Conservation (phyloP, 2,797 vertebrate genomes). For the Australoheros facetus region DNA sequence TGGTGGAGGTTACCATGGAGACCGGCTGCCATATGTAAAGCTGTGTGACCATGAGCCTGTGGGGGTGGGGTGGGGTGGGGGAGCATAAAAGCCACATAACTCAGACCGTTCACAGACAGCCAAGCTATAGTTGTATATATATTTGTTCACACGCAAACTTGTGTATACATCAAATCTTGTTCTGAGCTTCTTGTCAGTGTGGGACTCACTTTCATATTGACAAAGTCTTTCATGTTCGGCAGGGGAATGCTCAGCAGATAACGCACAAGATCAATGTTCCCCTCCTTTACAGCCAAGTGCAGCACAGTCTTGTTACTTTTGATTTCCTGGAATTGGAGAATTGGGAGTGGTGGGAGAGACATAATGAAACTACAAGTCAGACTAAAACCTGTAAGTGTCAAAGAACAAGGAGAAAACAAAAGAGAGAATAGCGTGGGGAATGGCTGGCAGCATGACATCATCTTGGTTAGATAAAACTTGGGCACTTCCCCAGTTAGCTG, state of each 20-base stretch:
- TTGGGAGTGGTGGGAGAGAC: conserved; percentile 26
- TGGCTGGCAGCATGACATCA: conserved; percentile 16
- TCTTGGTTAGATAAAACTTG: conserved; percentile 8
- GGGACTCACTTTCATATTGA: conserved; percentile 90
- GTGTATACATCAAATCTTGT: neutral
- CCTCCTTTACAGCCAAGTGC: conserved; percentile 91
- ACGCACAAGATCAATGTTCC: conserved; percentile 85
- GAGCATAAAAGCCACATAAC: neutral
- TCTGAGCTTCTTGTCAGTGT: conserved; percentile 20
- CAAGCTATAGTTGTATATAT: neutral
- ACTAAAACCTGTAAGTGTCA: conserved; percentile 13
- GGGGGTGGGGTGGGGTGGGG: neutral
- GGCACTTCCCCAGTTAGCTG: conserved; percentile 26
- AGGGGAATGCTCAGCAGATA: conserved; percentile 82
- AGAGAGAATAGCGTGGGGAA: neutral
- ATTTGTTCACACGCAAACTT: neutral
- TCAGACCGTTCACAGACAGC: conserved; percentile 7
- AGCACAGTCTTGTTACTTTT: conserved; percentile 92
- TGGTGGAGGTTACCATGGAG: conserved; percentile 84
- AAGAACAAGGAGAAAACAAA: conserved; percentile 23
- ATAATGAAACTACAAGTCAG: conserved; percentile 52
- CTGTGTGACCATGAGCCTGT: conserved; percentile 92
- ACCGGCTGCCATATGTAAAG: conserved; percentile 92
- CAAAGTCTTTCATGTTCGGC: conserved; percentile 83
- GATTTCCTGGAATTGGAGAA: conserved; percentile 84